Conservation (phyloP, 2,797 vertebrate species). For the Chelon auratus region DNA sequence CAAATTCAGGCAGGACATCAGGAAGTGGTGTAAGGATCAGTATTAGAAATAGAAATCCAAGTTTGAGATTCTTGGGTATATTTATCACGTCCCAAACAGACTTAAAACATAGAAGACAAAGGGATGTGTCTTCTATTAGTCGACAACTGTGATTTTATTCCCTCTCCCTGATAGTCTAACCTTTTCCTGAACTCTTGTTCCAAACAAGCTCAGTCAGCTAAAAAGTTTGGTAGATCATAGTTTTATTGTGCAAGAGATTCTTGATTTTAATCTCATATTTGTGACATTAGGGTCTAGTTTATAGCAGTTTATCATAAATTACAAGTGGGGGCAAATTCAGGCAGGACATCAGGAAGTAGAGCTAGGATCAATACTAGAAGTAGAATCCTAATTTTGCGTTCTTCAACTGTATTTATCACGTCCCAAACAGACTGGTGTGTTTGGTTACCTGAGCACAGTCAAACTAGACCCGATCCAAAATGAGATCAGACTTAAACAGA, state of each 20-base stretch:
- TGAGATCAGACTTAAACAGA: no score
- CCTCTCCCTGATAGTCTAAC: neutral
- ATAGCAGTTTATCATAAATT: neutral
- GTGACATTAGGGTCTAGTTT: neutral
- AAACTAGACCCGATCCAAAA: neutral
- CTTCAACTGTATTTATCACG: neutral
- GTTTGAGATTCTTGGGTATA: no score
- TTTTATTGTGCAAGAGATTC: neutral
- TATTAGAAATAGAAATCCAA: no score
- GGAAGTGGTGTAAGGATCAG: no score
- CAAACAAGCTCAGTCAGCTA: neutral
- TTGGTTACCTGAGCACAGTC: neutral
- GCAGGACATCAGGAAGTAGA: neutral
- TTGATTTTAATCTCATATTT: neutral
- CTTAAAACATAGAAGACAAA: slow-evolving; percentile 29
- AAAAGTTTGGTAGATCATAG: neutral
- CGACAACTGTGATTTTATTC: slow-evolving; percentile 14
- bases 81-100: no score
- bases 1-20: no score
- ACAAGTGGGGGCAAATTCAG: neutral
- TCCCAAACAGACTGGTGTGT: neutral
- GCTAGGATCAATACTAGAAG: neutral
- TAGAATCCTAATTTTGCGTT: neutral
- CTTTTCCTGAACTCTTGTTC: neutral
- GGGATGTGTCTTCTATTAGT: slow-evolving; percentile 6